A percentile compares a stretch with the other conserved stretches of the same genome.
phyloP scores from a whole-genome alignment of 64 coral and sea anemone species.

The Actinia tenebrosa region DNA sequence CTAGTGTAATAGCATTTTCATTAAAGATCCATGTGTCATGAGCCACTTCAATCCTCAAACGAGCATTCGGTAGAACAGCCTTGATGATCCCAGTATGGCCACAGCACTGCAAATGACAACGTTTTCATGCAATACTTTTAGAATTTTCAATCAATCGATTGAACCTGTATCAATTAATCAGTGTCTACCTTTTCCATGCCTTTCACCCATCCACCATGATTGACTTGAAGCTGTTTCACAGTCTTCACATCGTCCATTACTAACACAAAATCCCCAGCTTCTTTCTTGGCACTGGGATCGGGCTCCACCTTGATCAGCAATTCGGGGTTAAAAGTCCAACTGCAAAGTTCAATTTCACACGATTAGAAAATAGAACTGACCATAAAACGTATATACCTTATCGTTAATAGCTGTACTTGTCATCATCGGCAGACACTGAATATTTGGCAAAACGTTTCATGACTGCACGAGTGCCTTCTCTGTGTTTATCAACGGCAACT shows the following conservation, averaged over 20 bases:
- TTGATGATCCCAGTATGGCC: not conserved
- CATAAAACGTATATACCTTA: too few species aligned
- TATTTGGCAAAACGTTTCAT: too few species aligned
- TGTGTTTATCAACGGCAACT: too few species aligned
- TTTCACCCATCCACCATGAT: not conserved
- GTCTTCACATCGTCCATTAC: not conserved
- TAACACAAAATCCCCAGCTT: not conserved
- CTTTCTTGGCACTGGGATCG: not conserved
- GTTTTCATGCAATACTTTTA: too few species aligned
- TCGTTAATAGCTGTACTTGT: too few species aligned
- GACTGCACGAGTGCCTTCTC: too few species aligned
- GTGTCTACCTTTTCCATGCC: not conserved
- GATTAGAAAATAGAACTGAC: too few species aligned
- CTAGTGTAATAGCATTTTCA: not conserved
- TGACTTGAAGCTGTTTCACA: not conserved
- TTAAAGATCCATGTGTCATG: slow-evolving; percentile 1
- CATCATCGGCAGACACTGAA: too few species aligned
- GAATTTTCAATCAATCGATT: not conserved
- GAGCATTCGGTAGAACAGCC: slow-evolving; percentile 3
- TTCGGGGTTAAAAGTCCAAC: slow-evolving; percentile 4
- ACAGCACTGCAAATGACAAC: not conserved
- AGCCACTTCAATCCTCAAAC: not conserved
- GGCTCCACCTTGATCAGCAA: not conserved
- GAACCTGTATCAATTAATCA: not conserved
- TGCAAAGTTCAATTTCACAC: not conserved